Conservation (phyloP, 2,113 vertebrate genomes). For the Tetrax tetrax region DNA sequence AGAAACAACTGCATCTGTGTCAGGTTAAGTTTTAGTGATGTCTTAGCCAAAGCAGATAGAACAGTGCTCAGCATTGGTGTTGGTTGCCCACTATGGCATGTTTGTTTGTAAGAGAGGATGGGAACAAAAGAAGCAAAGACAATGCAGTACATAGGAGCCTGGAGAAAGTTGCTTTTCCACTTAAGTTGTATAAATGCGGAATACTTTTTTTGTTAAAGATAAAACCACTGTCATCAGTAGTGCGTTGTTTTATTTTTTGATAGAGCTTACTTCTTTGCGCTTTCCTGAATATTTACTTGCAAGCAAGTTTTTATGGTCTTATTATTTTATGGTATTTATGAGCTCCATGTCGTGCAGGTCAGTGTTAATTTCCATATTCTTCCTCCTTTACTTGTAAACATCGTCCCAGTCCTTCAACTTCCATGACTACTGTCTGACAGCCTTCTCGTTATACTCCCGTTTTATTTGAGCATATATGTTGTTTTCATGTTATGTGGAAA, state of each 20-base stretch:
- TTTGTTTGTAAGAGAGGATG: not conserved
- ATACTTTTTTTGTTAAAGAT: not conserved
- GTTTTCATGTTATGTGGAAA: not conserved
- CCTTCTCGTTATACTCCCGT: rapidly evolving
- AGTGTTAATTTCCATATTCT: not conserved
- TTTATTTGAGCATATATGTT: not conserved
- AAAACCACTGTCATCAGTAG: not conserved
- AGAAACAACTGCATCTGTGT: not conserved
- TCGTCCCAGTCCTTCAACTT: rapidly evolving
- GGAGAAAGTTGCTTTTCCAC: not conserved
- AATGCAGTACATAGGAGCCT: not conserved
- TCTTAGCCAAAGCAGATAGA: not conserved
- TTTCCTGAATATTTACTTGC: not conserved
- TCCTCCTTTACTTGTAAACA: not conserved
- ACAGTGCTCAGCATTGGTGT: not conserved
- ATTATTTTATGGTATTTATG: not conserved
- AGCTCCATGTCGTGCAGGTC: not conserved
- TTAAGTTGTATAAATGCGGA: not conserved
- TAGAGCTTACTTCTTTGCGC: not conserved
- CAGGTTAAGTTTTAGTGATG: not conserved
- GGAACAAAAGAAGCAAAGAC: not conserved
- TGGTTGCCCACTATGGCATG: not conserved
- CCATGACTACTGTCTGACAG: not conserved
- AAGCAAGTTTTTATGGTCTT: not conserved
- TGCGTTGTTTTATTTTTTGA: not conserved